A percentile compares a stretch with the other conserved stretches of the same genome.
phyloP scores from a whole-genome alignment of 2,797 vertebrate species.

The Crenichthys baileyi region DNA sequence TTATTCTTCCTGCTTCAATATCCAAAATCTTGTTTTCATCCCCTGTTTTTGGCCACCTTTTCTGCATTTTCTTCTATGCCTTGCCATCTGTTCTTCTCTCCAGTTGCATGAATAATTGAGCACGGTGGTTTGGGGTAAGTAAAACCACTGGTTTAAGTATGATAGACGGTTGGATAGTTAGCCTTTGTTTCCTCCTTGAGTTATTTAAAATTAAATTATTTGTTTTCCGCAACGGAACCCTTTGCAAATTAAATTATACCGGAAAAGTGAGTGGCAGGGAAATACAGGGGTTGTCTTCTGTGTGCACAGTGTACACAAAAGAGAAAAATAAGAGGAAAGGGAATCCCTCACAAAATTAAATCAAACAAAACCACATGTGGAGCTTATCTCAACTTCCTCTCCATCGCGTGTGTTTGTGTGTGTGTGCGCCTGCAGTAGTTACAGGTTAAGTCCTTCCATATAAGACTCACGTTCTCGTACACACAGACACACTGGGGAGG shows the following conservation, averaged over 20 bases:
- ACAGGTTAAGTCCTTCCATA: constrained; percentile 60
- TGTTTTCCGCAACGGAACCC: constrained; percentile 17
- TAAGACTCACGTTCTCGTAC: constrained; percentile 26
- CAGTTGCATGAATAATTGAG: constrained; percentile 45
- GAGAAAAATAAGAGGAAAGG: constrained; percentile 9
- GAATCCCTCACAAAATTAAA: constrained; percentile 59
- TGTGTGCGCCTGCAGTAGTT: constrained; percentile 16
- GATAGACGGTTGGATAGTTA: constrained; percentile 4
- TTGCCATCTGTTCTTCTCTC: background rate
- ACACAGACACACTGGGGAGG: constrained; percentile 30
- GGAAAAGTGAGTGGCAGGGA: background rate
- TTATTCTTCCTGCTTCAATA: background rate
- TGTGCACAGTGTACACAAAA: background rate
- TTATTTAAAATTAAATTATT: constrained; percentile 13
- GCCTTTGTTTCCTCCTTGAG: constrained; percentile 1
- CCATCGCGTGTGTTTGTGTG: constrained; percentile 10
- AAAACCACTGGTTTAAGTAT: background rate
- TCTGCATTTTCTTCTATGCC: background rate
- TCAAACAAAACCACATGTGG: constrained; percentile 61
- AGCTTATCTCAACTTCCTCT: constrained; percentile 10
- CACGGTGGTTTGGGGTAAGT: constrained; percentile 32
- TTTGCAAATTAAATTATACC: constrained; percentile 21
- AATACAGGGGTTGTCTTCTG: background rate
- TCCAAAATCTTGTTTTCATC: background rate
- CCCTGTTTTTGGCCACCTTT: background rate